Evolutionary conservation across 2,113 vertebrate genomes (phyloP), one percentile per base, ranked within the genome.

Genomic region (Nanorana parkeri): DNA sequence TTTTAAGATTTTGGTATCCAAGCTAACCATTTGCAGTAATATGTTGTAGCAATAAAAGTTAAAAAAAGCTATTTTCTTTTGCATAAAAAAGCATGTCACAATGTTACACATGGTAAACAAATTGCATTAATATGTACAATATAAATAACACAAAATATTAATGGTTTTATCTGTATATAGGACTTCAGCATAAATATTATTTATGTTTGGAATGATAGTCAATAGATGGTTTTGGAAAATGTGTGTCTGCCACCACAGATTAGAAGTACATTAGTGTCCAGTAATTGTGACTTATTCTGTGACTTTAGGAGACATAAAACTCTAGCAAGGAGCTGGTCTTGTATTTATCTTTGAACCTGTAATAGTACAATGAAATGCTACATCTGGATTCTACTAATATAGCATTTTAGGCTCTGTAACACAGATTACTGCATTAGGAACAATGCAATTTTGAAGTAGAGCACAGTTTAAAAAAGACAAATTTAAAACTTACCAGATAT

Each of bases 251-350:
- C 7, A 29, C 55, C 23, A 75, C 72, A 61, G 56, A 75, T 61
- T 75, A 61, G 55, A 75, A 75, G 72, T 75, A 32, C 72, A 75
- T 75, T 75, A 75, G 72, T 75, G 72, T 75, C 72, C 72, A 61
- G 72, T 75, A 75, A 75, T 75, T 75, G 72, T 75, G 72, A 75
- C 72, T 60, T 75, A 75, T 61, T 61, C 55, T 60, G 72, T 75
- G 72, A 75, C 72, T 75, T 75, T 60, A 60, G 55, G 72, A 61
- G 72, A 36, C 55, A 75, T 75, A 41, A 75, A 61, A 75, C 55
- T 60, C 55, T 75, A 61, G n/a, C 55, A 75, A 75, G 72, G 21
- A n/a, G 72, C 55, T 75, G 15, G 32, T 75, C 60, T 20, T 75
- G 41, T 61, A 61, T 61, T 75, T 61, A 75, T 75, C 29, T 21